Conservation (phyloP, 30 jellyfish, hydroid and myxozoan species). For the Nemopilema nomurai region DNA sequence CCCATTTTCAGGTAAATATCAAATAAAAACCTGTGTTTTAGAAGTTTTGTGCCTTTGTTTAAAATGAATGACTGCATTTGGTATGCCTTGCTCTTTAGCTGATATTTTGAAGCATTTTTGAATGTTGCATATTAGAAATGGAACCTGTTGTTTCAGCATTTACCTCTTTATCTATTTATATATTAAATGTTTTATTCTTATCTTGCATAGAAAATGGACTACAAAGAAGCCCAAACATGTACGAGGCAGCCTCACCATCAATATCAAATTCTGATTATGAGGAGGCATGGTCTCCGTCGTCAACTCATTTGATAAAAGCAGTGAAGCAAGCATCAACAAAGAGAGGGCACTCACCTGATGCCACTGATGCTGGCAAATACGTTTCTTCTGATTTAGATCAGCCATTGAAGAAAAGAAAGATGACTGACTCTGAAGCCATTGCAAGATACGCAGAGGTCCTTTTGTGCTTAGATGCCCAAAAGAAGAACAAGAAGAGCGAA, state of each 20-base stretch:
- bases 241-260: slow-evolving; percentile 36
- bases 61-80: too few relatives aligned
- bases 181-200: too few relatives aligned
- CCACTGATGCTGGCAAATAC: background rate
- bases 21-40: too few relatives aligned
- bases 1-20: background rate
- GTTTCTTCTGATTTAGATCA: background rate
- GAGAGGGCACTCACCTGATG: background rate
- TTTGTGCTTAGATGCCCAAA: background rate
- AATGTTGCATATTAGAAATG: too few relatives aligned
- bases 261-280: slow-evolving; percentile 3
- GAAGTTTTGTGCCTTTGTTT: too few relatives aligned
- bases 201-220: slow-evolving; percentile 15
- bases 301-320: slow-evolving; percentile 12
- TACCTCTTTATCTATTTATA: too few relatives aligned
- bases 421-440: slow-evolving; percentile 19
- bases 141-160: too few relatives aligned
- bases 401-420: slow-evolving; percentile 7
- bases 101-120: too few relatives aligned
- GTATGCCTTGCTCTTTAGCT: too few relatives aligned
- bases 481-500: background rate
- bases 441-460: slow-evolving; percentile 35
- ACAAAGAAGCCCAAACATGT: slow-evolving; percentile 34
- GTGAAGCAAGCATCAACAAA: slow-evolving; percentile 20
- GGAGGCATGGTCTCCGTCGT: slow-evolving; percentile 5